Base-by-base conservation (phyloP, 2,888 invertebrate species). In the Xestia rhomboidea region DNA sequence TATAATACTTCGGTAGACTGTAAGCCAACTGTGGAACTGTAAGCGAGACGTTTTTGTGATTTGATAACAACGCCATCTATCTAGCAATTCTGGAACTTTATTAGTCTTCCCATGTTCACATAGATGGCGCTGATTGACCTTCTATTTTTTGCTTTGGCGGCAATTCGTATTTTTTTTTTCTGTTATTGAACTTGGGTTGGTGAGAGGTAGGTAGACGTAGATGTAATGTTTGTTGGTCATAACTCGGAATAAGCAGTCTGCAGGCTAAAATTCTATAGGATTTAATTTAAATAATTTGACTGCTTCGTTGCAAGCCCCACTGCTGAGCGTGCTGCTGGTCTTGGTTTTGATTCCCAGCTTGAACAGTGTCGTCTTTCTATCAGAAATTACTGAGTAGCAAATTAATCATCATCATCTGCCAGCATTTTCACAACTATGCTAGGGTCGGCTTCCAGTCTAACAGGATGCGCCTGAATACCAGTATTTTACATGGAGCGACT, bases 11-110 rank as follows among this genome's bases (percentile, higher is more conserved):
- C n/a, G n/a, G n/a, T n/a, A 34, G 34, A 34, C 34, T 34, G 34
- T 34, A 34, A 34, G 34, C 34, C 34, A 34, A 34, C 34, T 34
- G 34, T 34, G 34, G 34, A 34, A 34, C 5, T 34, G 34, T 11
- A 8, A 44, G 13, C 5, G 21, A 11, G 5, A 18, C 10, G 10
- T 11, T 15, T 38, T 41, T 10, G 1, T n/a, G 30, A 51, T 51
- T 34, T 70, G 8, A n/a, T 0, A 24, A 73, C 30, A 83, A 15
- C 73, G 84, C 62, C 84, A 83, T 83, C 84, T 83, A 70, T 46
- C 4, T 2, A 30, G 4, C n/a, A 10, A 1, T 41, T 10, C 10
- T 1, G 11, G 8, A 38, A 60, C 66, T 54, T 44, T 6, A 51
- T 6, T 57, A 49, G 6, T 64, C 1, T 44, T 21, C 0, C 0